phyloP scores from a whole-genome alignment of 2,113 vertebrate genomes.

The Corythaixoides concolor region DNA sequence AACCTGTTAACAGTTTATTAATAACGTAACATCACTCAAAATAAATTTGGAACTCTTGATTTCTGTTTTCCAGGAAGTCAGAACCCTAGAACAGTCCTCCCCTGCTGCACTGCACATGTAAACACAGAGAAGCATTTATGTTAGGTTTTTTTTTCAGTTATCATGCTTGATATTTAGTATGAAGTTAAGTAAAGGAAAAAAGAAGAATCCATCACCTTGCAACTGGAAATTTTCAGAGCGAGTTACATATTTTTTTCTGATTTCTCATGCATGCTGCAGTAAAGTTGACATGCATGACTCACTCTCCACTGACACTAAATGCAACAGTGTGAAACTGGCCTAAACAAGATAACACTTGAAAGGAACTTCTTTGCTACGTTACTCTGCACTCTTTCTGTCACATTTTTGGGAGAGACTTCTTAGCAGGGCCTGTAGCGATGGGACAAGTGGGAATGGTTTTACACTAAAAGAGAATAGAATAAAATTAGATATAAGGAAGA shows the following conservation, averaged over 20 bases:
- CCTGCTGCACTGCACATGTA: accelerated
- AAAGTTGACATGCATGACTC: not conserved
- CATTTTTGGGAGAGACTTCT: not conserved
- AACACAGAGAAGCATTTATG: not conserved
- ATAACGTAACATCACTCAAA: not conserved
- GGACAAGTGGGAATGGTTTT: not conserved
- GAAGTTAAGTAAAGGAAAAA: not conserved
- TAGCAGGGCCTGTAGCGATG: not conserved
- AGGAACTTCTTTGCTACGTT: not conserved
- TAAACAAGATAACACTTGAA: not conserved
- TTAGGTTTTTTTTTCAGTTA: not conserved
- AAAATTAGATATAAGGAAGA: not conserved
- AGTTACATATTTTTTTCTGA: not conserved
- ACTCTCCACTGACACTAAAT: not conserved
- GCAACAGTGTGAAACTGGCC: not conserved
- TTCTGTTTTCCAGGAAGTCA: not conserved
- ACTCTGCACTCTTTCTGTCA: not conserved
- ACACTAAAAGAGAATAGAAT: not conserved
- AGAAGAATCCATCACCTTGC: not conserved
- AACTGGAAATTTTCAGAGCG: not conserved
- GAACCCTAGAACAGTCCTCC: not conserved
- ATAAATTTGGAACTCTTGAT: not conserved
- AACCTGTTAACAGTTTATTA: not conserved
- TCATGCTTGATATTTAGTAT: not conserved
- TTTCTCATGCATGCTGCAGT: not conserved